phyloP scores from a whole-genome alignment of 2,797 vertebrate genomes.

The Gallinago nigripennis region DNA sequence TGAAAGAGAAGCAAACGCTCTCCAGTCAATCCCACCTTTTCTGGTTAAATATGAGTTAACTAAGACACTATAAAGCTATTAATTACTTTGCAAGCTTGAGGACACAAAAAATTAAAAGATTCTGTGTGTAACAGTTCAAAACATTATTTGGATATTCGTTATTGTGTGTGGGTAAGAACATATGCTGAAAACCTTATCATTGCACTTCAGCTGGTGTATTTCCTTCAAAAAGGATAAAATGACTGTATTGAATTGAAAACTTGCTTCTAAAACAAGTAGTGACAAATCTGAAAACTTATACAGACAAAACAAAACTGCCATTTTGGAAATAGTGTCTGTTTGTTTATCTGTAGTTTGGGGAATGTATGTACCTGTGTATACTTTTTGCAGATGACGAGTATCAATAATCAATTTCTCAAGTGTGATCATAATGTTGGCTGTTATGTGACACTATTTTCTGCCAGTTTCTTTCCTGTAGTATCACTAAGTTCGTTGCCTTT shows the following conservation, averaged over 20 bases:
- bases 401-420: background rate
- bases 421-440: background rate
- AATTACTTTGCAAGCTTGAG: background rate
- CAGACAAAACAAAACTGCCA: conserved; percentile 1
- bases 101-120: background rate
- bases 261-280: background rate
- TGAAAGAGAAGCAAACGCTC: background rate
- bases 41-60: background rate
- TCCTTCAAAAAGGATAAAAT: background rate
- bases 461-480: background rate
- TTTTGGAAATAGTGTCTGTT: background rate
- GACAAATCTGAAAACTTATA: background rate
- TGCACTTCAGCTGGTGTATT: background rate
- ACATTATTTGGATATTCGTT: background rate
- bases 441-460: background rate
- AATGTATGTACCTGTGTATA: background rate
- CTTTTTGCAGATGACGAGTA: conserved; percentile 7
- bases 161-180: background rate
- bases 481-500: background rate
- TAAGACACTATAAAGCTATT: background rate
- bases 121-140: background rate
- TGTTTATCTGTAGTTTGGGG: background rate
- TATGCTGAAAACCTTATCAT: background rate
- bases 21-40: background rate
- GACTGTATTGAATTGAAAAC: background rate